A percentile compares a stretch with the other conserved stretches of the same genome.
These are phyloP conservation scores for Capreolus pygargus DNA, from an alignment of 2,113 vertebrate genomes.

Conservation along the genomic window DNA sequence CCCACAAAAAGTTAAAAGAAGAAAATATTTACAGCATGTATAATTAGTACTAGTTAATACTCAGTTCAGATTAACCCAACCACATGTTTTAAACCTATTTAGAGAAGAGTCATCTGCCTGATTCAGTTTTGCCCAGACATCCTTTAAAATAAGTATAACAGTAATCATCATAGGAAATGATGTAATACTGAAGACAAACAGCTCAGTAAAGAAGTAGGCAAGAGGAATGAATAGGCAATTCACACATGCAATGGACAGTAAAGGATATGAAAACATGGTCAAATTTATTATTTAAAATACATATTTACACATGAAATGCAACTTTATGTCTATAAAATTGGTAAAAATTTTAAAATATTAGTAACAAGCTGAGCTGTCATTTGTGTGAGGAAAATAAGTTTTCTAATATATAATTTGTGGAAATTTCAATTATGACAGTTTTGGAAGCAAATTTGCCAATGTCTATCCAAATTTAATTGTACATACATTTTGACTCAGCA, in stretches of 20 bases:
- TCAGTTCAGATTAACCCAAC: not conserved
- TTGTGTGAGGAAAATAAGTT: not conserved
- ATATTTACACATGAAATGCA: not conserved
- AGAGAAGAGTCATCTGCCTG: not conserved
- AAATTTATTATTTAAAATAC: not conserved
- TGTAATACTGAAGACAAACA: not conserved
- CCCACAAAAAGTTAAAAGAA: not conserved
- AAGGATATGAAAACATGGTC: not conserved
- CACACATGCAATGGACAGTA: not conserved
- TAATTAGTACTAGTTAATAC: constrained; percentile 9
- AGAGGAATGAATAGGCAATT: not conserved
- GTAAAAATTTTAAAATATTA: not conserved
- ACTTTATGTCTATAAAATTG: not conserved
- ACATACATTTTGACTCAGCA: not conserved
- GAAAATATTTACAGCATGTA: not conserved
- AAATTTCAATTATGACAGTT: not conserved
- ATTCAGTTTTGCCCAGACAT: constrained; percentile 21
- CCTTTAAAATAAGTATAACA: constrained; percentile 21
- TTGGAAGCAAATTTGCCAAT: not conserved
- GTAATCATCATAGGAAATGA: not conserved
- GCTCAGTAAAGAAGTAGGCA: not conserved
- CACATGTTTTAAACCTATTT: constrained; percentile 11
- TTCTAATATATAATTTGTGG: not conserved
- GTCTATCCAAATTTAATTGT: not conserved
- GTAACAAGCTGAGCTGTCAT: not conserved